Percentiles rank a stretch among this genome's conserved stretches.
phyloP scores from a whole-genome alignment of 2,113 vertebrate species.

The Rynchops niger region DNA sequence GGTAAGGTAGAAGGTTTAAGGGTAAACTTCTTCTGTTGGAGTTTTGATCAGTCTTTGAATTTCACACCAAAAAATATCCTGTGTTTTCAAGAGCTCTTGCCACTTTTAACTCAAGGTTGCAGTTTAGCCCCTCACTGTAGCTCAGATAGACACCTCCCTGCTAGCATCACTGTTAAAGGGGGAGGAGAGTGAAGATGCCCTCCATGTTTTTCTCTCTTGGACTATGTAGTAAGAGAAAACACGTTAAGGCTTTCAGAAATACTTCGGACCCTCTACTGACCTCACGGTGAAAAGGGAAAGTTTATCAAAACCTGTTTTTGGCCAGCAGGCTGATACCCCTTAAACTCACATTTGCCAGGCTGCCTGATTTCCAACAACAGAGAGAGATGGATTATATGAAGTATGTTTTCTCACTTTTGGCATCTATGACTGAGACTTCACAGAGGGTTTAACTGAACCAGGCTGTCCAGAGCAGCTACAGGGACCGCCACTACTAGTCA shows the following conservation, averaged over 20 bases:
- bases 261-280: background rate
- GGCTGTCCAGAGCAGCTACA: background rate
- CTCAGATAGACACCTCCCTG: background rate
- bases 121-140: background rate
- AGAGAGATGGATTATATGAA: background rate
- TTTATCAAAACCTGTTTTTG: background rate
- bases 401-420: background rate
- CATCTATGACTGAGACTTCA: conserved; percentile 6
- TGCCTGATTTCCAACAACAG: background rate
- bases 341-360: background rate
- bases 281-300: background rate
- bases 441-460: conserved; percentile 7
- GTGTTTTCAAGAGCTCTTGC: background rate
- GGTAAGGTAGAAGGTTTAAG: background rate
- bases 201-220: background rate
- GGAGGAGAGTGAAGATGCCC: background rate
- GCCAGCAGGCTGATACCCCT: background rate
- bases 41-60: background rate
- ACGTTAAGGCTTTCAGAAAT: background rate
- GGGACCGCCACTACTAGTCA: background rate
- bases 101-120: background rate
- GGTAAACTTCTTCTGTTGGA: background rate
- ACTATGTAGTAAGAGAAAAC: background rate
- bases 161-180: background rate
- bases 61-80: background rate